Conservation (phyloP, 2,888 invertebrate genomes). For the Anaspis maculata region DNA sequence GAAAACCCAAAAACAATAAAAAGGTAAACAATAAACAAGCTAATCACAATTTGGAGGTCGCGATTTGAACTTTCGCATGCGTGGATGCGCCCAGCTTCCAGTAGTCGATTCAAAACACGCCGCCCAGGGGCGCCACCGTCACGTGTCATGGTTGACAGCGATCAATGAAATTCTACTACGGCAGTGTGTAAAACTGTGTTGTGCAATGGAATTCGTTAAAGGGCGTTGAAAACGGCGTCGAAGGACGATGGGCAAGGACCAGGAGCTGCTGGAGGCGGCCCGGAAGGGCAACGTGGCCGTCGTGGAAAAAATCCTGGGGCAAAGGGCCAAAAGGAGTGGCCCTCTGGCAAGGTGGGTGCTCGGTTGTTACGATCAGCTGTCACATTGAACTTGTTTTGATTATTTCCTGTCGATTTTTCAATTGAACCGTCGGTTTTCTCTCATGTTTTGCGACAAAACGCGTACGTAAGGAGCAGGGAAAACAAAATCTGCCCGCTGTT, state of each 20-base stretch:
- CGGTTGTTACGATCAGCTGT: conserved; percentile 31
- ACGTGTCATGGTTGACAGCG: conserved; percentile 60
- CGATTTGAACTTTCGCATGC: too few relatives aligned
- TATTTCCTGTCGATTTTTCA: too few relatives aligned
- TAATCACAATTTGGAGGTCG: neutral
- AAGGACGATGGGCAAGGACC: conserved; percentile 82
- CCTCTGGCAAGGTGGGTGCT: conserved; percentile 84
- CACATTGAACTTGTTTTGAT: conserved; percentile 1
- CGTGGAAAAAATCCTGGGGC: conserved; percentile 84
- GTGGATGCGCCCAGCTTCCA: too few relatives aligned
- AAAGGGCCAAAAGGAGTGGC: conserved; percentile 86
- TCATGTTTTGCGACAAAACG: too few relatives aligned
- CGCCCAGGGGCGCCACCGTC: conserved; percentile 39
- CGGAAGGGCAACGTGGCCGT: conserved; percentile 82
- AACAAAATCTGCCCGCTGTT: too few relatives aligned
- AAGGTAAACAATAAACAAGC: too few relatives aligned
- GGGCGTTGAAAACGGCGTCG: conserved; percentile 24
- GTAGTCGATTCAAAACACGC: conserved; percentile 29
- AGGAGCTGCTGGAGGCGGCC: conserved; percentile 92
- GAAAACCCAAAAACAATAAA: too few relatives aligned
- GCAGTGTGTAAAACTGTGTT: conserved; percentile 45
- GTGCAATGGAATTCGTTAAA: conserved; percentile 34
- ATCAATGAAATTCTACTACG: conserved; percentile 67
- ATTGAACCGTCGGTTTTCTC: too few relatives aligned
- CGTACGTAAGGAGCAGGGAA: too few relatives aligned